Conservation (phyloP, 2,797 vertebrate species). For the Chelidonichthys spinosus region DNA sequence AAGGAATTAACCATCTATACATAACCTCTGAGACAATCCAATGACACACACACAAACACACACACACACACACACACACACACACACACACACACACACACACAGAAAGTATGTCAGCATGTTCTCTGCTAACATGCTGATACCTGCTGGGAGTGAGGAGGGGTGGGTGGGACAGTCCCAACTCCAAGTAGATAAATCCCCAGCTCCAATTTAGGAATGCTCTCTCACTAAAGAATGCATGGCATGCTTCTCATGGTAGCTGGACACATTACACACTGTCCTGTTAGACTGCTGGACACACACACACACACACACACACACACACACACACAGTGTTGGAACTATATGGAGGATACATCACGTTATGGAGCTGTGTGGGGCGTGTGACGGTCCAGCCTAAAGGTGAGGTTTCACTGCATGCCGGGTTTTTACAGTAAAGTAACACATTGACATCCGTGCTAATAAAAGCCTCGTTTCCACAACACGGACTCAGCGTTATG, state of each 20-base stretch:
- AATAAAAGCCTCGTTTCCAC: neutral
- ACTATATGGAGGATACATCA: too few relatives aligned
- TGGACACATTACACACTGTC: constrained; percentile 5
- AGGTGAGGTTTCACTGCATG: constrained; percentile 13
- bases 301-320: neutral
- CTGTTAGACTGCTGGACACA: neutral
- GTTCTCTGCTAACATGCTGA: constrained; percentile 22
- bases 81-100: neutral
- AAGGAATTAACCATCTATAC: neutral
- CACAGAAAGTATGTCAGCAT: neutral
- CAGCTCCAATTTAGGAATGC: neutral
- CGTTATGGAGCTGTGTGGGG: neutral
- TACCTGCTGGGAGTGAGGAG: constrained; percentile 20
- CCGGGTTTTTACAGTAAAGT: neutral
- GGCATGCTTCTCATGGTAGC: constrained; percentile 47
- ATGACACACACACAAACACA: neutral
- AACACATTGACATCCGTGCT: constrained; percentile 30
- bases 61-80: neutral
- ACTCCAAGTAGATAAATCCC: neutral
- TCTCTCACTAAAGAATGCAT: constrained; percentile 48
- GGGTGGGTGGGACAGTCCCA: neutral
- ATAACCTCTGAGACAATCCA: neutral
- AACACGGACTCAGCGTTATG: neutral
- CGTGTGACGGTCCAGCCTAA: neutral
- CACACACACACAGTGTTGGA: neutral